Evolutionary conservation across 2,797 vertebrate genomes (phyloP), one percentile per base, ranked within the genome.

Genomic region (Microhierax caerulescens): DNA sequence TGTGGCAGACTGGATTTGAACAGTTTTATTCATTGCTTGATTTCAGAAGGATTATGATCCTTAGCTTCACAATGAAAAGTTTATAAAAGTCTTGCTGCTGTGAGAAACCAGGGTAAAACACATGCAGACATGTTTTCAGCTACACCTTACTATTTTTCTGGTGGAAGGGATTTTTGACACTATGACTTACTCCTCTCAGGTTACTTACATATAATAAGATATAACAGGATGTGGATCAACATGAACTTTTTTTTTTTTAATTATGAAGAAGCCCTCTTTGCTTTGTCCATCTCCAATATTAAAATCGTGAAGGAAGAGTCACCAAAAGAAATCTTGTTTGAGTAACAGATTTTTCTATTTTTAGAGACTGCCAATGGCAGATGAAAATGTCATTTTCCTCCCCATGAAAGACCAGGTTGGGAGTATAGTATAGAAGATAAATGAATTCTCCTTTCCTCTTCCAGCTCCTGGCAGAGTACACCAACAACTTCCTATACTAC

Each of bases 31-130:
- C 45, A 79, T 13, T 88, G 43, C 83, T 95, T 79, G 72, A 92
- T 87, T 97, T 88, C 88, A 75, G 60, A 96, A 95, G 78, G 80
- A 94, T 95, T 95, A 92, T 69, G 39, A 89, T 90, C 64, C 86
- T 93, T 87, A 89, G 39, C 41, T 95, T 86, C 63, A 90, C 10
- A 93, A 81, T 75, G 51, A 85, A 78, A 94, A 77, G 76, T 81
- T 83, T 75, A 47, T 30, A 53, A 59, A 88, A 93, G 68, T 70
- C 12, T 41, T 81, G 39, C 70, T 68, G 50, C 34, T 54, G 1
- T 86, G 77, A 89, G 45, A 96, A 92, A 84, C 7, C 18, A 54
- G 18, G 13, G 32, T 75, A 63, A 85, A 64, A 74, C 39, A 77
- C 18, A 68, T 1, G 4, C 37, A 81, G 53, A 43, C 1, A 4